Evolutionary conservation across 2,888 invertebrate species (phyloP), one percentile per base, ranked within the genome.

Genomic region (Gastracanthus pulcherrimus): DNA sequence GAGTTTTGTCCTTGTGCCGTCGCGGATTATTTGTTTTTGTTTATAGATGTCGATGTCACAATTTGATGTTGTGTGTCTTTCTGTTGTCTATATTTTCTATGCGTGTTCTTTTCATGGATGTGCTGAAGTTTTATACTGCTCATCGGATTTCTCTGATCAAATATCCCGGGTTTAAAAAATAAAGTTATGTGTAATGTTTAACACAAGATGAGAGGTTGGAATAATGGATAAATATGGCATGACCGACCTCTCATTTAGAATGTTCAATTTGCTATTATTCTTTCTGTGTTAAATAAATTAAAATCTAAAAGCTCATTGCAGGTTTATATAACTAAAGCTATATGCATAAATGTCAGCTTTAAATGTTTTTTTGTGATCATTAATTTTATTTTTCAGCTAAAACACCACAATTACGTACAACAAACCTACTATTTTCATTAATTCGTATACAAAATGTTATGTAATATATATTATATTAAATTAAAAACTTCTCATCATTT

Each of bases 161-260:
- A 74, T 64, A 64, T 55, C 75, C 55, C 66, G 75, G 66, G 66
- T 48, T 48, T 36, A 9, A 64, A 76, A 41, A 60, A 19, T 19
- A n/a, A n/a, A n/a, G n/a, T n/a, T n/a, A n/a, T 19, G 51, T 11
- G 16, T 23, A 26, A 26, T 23, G 55, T 26, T 26, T 23, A 3
- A 16, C 41, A 4, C 2, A n/a, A n/a, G n/a, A n/a, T n/a, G 19
- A 55, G 26, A 55, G 55, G 55, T 26, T 55, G 55, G 55, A 55
- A 13, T 11, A 55, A 26, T 23, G 51, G 19, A 26, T 23, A 11
- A 2, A 16, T 19, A 55, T 55, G 51, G 51, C 23, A 23, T 55
- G 23, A 19, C 2, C 55, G 4, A 19, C 55, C 55, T 55, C 55
- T 55, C 55, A 26, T 26, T 7, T 55, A 13, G 2, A 13, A 6